Percentiles rank a stretch among this genome's conserved stretches.
Evolutionary conservation across 2,888 invertebrate species (phyloP).

Genomic region (Troilus luridus): DNA sequence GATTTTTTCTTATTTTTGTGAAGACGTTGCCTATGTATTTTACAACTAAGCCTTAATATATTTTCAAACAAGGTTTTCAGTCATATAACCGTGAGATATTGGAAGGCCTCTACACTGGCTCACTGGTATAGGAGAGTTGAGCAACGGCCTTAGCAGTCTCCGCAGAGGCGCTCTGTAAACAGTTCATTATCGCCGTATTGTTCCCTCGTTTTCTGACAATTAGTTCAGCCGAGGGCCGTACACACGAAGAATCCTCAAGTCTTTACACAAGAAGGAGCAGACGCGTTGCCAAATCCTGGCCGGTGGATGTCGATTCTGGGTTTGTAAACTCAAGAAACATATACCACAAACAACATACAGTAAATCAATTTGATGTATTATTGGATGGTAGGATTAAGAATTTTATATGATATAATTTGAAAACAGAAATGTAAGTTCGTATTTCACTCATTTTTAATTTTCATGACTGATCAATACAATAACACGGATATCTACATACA

Average conservation of each 20-base stretch:
- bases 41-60: not conserved
- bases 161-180: slow-evolving; percentile 22
- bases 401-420: too few relatives aligned
- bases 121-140: not conserved
- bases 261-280: not conserved
- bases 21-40: too few relatives aligned
- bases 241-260: not conserved
- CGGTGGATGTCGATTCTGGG: not conserved
- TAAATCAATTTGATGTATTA: too few relatives aligned
- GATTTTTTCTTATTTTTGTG: too few relatives aligned
- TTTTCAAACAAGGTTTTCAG: not conserved
- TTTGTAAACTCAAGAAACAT: too few relatives aligned
- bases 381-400: too few relatives aligned
- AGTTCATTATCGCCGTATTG: slow-evolving; percentile 40
- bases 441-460: too few relatives aligned
- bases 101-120: not conserved
- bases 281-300: slow-evolving; percentile 8
- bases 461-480: too few relatives aligned
- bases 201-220: slow-evolving; percentile 37
- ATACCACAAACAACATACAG: too few relatives aligned
- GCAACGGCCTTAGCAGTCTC: slow-evolving; percentile 19
- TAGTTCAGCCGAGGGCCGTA: not conserved
- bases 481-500: too few relatives aligned
- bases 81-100: not conserved
- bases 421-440: too few relatives aligned